Evolutionary conservation across 2,888 invertebrate species (phyloP).

Genomic region (Globia sparganii): DNA sequence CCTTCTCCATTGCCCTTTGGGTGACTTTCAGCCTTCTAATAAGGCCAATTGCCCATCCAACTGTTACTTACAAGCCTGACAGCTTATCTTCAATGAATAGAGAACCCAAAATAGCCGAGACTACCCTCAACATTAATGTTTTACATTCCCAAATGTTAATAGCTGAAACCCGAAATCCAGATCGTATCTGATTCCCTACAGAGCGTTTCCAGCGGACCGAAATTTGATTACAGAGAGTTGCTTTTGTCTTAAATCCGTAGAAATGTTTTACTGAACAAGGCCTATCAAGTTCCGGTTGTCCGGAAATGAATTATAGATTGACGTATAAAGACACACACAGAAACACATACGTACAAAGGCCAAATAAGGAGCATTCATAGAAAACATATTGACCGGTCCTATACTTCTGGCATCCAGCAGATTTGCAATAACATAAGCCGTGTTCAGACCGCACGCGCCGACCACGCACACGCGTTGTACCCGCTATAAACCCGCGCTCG

Average conservation of each 20-base stretch:
- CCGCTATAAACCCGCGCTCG: too few species aligned
- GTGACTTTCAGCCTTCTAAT: too few species aligned
- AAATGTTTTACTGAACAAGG: constrained; percentile 11
- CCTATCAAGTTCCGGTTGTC: neutral
- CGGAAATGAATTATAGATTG: neutral
- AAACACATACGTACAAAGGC: neutral
- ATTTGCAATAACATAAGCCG: too few species aligned
- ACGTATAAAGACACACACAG: neutral
- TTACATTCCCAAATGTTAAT: constrained; percentile 15
- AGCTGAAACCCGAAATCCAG: constrained; percentile 38
- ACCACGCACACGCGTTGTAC: too few species aligned
- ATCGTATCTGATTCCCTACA: constrained; percentile 26
- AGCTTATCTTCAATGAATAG: constrained; percentile 20
- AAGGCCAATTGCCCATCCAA: neutral
- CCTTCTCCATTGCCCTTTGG: too few species aligned
- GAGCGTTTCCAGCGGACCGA: constrained; percentile 10
- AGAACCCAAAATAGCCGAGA: constrained; percentile 1
- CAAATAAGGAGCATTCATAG: neutral
- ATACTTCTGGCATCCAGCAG: too few species aligned
- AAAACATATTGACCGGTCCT: too few species aligned
- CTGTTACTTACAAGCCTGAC: neutral
- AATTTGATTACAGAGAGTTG: constrained; percentile 41
- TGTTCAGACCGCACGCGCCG: too few species aligned
- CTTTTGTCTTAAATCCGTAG: constrained; percentile 40
- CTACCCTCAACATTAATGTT: constrained; percentile 39